Conservation (phyloP, 2,888 invertebrate genomes). For the Hypselothyrea guttata region DNA sequence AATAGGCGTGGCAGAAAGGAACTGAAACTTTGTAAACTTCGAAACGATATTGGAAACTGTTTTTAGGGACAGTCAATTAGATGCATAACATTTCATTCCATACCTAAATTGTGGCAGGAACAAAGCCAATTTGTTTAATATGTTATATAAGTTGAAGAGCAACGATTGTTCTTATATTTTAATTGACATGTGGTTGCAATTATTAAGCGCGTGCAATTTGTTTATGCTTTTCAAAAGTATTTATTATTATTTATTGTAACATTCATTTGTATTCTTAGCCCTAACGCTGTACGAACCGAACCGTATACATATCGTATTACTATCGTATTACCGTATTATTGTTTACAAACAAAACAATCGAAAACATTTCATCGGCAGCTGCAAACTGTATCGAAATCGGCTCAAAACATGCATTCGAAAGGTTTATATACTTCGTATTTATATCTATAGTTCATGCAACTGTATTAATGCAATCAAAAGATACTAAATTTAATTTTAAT, state of each 20-base stretch:
- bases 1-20: conserved; percentile 53
- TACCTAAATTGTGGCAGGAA: conserved; percentile 45
- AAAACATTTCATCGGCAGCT: conserved; percentile 38
- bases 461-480: conserved; percentile 26
- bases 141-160: conserved; percentile 32
- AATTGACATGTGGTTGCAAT: conserved; percentile 60
- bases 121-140: conserved; percentile 35
- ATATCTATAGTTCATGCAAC: conserved; percentile 13
- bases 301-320: conserved; percentile 71
- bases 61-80: conserved; percentile 42
- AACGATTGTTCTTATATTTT: conserved; percentile 36
- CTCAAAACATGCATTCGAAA: conserved; percentile 22
- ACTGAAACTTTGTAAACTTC: conserved; percentile 47
- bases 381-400: conserved; percentile 13
- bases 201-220: conserved; percentile 70
- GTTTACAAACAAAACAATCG: conserved; percentile 24
- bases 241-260: conserved; percentile 68
- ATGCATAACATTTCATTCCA: conserved; percentile 46
- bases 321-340: conserved; percentile 45
- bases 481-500: conserved; percentile 21
- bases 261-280: too few relatives aligned
- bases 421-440: conserved; percentile 21
- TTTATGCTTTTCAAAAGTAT: conserved; percentile 77
- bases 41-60: conserved; percentile 34
- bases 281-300: conserved; percentile 27